Base-by-base conservation (phyloP, 2,888 invertebrate genomes). In the Ypsolopha sequella region DNA sequence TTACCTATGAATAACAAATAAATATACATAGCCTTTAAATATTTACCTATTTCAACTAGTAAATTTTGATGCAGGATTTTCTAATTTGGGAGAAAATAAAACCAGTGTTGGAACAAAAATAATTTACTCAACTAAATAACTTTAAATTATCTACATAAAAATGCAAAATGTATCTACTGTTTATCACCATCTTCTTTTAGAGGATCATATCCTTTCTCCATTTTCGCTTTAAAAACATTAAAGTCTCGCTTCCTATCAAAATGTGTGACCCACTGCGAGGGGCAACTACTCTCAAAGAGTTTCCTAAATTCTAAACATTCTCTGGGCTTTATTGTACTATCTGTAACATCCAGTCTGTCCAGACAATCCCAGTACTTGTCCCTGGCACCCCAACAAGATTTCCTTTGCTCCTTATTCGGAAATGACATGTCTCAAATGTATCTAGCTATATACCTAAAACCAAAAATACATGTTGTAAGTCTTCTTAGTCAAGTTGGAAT, bases 331-430 rank as follows among this genome's bases (percentile, higher is more conserved):
- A 74, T 76, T 50, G 87, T 77, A 68, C 85, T 88, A 51, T 90
- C 92, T 64, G 90, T 90, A 50, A 89, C 84, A 63, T 90, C 89
- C 58, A 89, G 85, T 56, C 88, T 85, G 73, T 95, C 94, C 62
- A 98, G 86, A 78, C 98, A 98, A 64, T 92, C 91, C 96, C 97
- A 98, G 76, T 94, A 96, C 51, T 89, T 88, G 81, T 98, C 97
- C 66, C 96, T 90, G 56, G 93, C 89, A 58, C 88, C 87, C 96
- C 97, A 97, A 80, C 98, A 98, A 66, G 88, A 87, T 68, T 91
- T 88, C 61, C 95, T 91, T 69, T 93, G 91, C 60, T 91, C 90
- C 89, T 92, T 96, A 64, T 89, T 90, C 54, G 93, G 93, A 79
- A 93, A 95, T 68, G 94, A 93, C 95, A 95, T 95, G 65, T 70